These are phyloP conservation scores for Bombus superbus DNA, from an alignment of 1,140 invertebrate species.

Conservation along the genomic window DNA sequence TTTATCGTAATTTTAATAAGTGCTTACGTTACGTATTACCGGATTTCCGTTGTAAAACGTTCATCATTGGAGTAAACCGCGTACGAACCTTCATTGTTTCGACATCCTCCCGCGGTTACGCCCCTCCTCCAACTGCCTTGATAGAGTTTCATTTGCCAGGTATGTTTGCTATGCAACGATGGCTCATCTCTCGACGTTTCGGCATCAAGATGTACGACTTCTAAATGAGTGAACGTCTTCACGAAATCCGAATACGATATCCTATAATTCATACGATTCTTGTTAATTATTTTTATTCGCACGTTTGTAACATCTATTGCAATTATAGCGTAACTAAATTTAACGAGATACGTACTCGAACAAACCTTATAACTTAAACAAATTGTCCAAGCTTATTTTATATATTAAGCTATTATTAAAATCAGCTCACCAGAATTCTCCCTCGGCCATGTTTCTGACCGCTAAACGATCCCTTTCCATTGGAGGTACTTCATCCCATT, in stretches of 20 bases:
- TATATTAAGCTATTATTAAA: conserved; percentile 6
- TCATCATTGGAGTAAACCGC: conserved; percentile 7
- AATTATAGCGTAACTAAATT: background rate
- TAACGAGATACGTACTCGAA: background rate
- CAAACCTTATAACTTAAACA: background rate
- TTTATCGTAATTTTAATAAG: background rate
- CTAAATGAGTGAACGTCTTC: conserved; percentile 91
- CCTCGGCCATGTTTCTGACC: conserved; percentile 86
- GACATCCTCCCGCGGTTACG: conserved; percentile 94
- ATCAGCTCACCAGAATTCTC: conserved; percentile 91
- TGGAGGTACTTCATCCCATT: conserved; percentile 90
- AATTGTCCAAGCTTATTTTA: background rate
- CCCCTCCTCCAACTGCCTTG: conserved; percentile 94
- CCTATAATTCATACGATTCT: conserved; percentile 76
- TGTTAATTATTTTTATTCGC: background rate
- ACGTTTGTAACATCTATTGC: background rate
- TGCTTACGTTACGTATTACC: background rate
- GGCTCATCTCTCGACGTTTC: conserved; percentile 94
- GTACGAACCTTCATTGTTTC: conserved; percentile 90
- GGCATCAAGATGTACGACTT: conserved; percentile 93
- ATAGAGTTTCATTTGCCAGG: conserved; percentile 93
- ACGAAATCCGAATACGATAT: conserved; percentile 93
- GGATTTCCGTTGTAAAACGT: conserved; percentile 20
- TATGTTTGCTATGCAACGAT: conserved; percentile 89
- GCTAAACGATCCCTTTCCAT: conserved; percentile 89